Percentiles rank a stretch among this genome's conserved stretches.
phyloP scores from a whole-genome alignment of 2,113 vertebrate genomes.

The Tamias sibiricus region DNA sequence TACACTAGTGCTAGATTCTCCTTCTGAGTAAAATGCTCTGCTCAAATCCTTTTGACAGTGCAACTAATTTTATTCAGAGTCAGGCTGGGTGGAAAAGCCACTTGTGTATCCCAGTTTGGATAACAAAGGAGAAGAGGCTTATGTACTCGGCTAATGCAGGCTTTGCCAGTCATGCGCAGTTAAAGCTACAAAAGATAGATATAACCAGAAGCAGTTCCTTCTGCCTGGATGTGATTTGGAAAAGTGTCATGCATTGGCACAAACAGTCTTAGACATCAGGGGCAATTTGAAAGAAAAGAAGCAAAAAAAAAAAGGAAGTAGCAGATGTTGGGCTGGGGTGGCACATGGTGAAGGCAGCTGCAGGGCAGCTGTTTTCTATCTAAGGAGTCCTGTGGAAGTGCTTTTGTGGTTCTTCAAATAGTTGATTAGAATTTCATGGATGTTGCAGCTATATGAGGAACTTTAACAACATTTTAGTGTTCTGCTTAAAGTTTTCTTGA shows the following conservation, averaged over 20 bases:
- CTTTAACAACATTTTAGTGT: neutral
- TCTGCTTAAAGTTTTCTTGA: neutral
- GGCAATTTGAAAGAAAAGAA: neutral
- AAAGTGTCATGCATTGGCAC: neutral
- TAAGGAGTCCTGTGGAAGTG: neutral
- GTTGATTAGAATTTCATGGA: conserved; percentile 42
- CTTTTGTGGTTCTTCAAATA: conserved; percentile 12
- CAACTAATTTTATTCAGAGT: conserved; percentile 12
- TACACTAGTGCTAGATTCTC: neutral
- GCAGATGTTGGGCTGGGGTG: neutral
- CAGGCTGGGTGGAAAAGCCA: neutral
- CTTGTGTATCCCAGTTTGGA: neutral
- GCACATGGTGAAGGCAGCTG: neutral
- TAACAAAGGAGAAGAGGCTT: neutral
- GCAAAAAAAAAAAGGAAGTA: neutral
- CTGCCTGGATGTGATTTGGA: neutral
- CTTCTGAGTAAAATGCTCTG: neutral
- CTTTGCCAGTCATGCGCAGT: neutral
- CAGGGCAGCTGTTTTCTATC: neutral
- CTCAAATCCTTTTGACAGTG: neutral
- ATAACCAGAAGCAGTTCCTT: conserved; percentile 28
- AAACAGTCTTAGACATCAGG: neutral
- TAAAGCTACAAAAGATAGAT: neutral
- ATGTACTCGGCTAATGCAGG: neutral
- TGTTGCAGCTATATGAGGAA: neutral